Percentiles rank a stretch among this genome's conserved stretches.
Evolutionary conservation across 2,113 vertebrate genomes (phyloP).

Genomic region (Psettodes erumei): DNA sequence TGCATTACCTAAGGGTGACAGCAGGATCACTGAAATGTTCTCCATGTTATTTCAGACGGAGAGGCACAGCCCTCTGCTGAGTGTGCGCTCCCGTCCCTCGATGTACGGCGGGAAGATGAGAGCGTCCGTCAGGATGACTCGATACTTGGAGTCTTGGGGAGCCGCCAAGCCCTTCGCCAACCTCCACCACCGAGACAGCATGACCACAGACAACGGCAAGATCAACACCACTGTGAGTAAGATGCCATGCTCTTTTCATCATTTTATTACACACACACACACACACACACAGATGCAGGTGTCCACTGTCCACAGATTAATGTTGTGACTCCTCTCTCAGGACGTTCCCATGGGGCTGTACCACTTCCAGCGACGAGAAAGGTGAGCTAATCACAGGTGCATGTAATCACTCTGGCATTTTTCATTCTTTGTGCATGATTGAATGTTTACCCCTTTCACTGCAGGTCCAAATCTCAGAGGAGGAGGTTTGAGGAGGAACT

Average conservation of each 20-base stretch:
- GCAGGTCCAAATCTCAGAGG: constrained; percentile 96
- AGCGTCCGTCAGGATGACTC: constrained; percentile 96
- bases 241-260: neutral
- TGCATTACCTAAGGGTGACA: neutral
- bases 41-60: constrained; percentile 83
- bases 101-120: constrained; percentile 95
- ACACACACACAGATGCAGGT: neutral
- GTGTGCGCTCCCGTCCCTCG: constrained; percentile 87
- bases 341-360: constrained; percentile 96
- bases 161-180: constrained; percentile 98
- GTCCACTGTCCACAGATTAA: neutral
- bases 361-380: constrained; percentile 93
- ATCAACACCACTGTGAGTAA: constrained; percentile 93
- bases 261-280: neutral
- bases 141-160: constrained; percentile 99
- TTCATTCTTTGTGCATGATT: neutral
- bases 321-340: constrained; percentile 72
- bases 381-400: constrained; percentile 79
- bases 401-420: neutral
- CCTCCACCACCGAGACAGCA: constrained; percentile 95
- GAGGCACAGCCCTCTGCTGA: constrained; percentile 91
- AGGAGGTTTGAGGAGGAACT: constrained; percentile 97
- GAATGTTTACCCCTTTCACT: neutral
- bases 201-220: constrained; percentile 97
- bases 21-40: neutral